Conservation (phyloP, 2,888 invertebrate species). For the Ormyrus pomaceus region DNA sequence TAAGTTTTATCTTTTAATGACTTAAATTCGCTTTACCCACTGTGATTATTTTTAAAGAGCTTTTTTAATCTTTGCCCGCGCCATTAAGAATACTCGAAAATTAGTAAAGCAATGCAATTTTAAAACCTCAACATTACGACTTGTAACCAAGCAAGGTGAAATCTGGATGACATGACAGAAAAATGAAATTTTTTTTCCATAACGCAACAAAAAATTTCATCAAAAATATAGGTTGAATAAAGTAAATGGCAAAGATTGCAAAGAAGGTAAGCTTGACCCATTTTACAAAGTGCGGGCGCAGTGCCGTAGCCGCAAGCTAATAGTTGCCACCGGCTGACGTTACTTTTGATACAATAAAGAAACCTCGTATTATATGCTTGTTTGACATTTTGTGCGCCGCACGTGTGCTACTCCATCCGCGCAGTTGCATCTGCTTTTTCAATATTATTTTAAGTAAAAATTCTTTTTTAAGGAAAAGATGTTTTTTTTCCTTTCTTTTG, state of each 20-base stretch:
- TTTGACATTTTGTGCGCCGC: constrained; percentile 11
- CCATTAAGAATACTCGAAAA: too few relatives aligned
- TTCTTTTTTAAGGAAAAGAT: too few relatives aligned
- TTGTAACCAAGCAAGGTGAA: background rate
- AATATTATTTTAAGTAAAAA: too few relatives aligned
- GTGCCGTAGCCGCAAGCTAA: constrained; percentile 3
- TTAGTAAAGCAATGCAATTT: too few relatives aligned
- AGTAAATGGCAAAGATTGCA: constrained; percentile 14
- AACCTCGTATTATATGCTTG: background rate
- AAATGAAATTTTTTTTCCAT: background rate
- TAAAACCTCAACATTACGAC: too few relatives aligned
- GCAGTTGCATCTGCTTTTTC: background rate
- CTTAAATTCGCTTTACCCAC: too few relatives aligned
- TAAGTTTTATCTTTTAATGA: too few relatives aligned
- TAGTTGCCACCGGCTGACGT: background rate
- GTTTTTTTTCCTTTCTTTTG: too few relatives aligned
- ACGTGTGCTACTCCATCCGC: background rate
- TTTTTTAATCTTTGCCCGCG: too few relatives aligned
- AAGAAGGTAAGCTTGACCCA: constrained; percentile 16
- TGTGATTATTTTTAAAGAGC: too few relatives aligned
- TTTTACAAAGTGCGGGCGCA: constrained; percentile 4
- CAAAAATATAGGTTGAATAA: background rate
- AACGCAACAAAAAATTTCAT: background rate
- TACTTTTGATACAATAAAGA: constrained; percentile 8
- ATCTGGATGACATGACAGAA: background rate